Evolutionary conservation across 2,797 vertebrate species (phyloP).

Genomic region (Ispidina lecontei): DNA sequence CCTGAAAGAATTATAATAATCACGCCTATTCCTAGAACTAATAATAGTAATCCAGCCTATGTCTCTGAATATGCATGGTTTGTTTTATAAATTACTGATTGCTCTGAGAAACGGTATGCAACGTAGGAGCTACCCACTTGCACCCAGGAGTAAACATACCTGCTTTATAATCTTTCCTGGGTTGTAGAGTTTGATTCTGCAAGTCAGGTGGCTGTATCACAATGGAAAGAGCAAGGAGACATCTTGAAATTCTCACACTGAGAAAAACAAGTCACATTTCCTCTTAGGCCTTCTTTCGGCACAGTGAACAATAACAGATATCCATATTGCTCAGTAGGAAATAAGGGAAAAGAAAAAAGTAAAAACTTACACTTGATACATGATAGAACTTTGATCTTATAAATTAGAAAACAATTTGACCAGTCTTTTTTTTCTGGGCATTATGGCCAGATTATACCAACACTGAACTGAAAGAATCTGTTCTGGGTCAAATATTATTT

Average conservation of each 20-base stretch:
- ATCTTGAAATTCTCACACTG: not conserved
- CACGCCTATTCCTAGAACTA: too few relatives aligned
- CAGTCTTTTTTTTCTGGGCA: conserved; percentile 40
- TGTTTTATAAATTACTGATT: too few relatives aligned
- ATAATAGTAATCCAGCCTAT: too few relatives aligned
- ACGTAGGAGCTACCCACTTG: too few relatives aligned
- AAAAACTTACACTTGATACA: not conserved
- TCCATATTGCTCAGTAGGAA: not conserved
- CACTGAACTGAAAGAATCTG: not conserved
- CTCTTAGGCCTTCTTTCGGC: not conserved
- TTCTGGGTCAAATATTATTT: conserved; percentile 11
- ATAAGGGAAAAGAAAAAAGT: not conserved
- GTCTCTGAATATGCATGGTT: too few relatives aligned
- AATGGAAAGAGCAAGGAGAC: not conserved
- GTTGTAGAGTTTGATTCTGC: too few relatives aligned
- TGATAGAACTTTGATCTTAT: conserved; percentile 22
- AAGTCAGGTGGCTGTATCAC: not conserved
- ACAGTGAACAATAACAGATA: not conserved
- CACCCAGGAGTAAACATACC: too few relatives aligned
- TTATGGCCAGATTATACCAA: not conserved
- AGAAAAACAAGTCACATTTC: not conserved
- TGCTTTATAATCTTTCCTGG: too few relatives aligned
- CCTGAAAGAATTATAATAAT: too few relatives aligned
- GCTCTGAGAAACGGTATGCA: too few relatives aligned
- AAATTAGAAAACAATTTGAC: conserved; percentile 41